Conservation (phyloP, 2,797 vertebrate genomes). For the Choloepus didactylus region DNA sequence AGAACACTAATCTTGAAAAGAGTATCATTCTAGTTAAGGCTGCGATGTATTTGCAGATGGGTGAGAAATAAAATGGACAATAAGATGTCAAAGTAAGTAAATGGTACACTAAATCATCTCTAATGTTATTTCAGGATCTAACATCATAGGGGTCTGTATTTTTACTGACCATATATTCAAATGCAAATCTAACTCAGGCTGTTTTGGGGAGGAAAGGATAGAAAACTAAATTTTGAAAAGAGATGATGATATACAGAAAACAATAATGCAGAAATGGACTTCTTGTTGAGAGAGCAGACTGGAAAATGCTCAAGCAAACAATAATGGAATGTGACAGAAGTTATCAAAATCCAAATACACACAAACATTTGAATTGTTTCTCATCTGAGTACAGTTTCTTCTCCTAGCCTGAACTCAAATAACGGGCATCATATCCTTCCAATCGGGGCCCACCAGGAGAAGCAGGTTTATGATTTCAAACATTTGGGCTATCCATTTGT, state of each 20-base stretch:
- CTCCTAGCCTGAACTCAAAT: conserved; percentile 44
- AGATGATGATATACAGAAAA: not conserved
- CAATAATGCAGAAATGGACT: not conserved
- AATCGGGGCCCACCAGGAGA: not conserved
- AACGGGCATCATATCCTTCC: not conserved
- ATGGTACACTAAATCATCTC: not conserved
- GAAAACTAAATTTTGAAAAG: not conserved
- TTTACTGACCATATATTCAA: not conserved
- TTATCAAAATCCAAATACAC: conserved; percentile 57
- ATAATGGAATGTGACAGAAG: conserved; percentile 46
- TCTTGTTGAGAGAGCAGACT: not conserved
- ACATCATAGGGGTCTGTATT: not conserved
- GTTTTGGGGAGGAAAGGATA: not conserved
- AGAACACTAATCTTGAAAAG: conserved; percentile 49
- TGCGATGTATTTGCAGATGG: not conserved
- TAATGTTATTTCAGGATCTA: not conserved
- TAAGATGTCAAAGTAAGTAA: not conserved
- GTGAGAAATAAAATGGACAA: not conserved
- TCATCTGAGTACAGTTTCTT: not conserved
- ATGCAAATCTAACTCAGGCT: not conserved
- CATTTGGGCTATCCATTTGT: not conserved
- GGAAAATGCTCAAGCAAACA: conserved; percentile 38
- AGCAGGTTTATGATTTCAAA: not conserved
- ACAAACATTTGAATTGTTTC: conserved; percentile 27
- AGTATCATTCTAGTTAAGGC: not conserved